These are phyloP conservation scores for Protonemura montana DNA, from an alignment of 2,888 invertebrate species.

Conservation along the genomic window DNA sequence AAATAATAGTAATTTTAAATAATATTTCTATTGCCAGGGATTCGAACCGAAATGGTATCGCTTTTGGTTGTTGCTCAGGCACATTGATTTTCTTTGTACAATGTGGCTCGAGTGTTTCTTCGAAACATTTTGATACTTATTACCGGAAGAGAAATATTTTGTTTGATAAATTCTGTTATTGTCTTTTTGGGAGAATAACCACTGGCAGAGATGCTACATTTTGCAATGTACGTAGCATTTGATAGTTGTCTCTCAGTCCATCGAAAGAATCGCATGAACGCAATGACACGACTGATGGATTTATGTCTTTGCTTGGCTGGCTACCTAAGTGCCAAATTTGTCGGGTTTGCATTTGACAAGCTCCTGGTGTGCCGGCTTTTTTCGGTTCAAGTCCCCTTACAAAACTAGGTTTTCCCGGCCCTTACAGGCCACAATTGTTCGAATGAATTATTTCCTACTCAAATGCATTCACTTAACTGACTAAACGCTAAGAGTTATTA, in stretches of 20 bases:
- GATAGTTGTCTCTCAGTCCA: no score
- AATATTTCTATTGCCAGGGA: neutral
- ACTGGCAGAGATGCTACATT: no score
- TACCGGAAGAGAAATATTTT: neutral
- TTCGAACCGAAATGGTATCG: neutral
- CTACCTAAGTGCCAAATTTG: neutral
- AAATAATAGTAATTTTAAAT: neutral
- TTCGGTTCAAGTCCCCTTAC: neutral
- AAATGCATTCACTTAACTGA: constrained; percentile 7
- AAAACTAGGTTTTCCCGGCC: neutral
- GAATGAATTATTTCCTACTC: neutral
- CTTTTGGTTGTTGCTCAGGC: neutral
- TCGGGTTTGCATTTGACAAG: neutral
- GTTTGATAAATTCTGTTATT: neutral
- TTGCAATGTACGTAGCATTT: no score
- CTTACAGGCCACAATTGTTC: neutral
- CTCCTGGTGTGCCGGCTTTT: neutral
- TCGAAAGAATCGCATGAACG: no score
- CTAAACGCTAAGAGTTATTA: neutral
- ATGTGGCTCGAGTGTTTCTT: neutral
- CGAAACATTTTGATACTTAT: neutral
- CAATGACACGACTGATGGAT: no score
- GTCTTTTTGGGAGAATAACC: neutral
- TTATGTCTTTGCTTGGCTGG: neutral
- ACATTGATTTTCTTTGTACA: constrained; percentile 7